These are phyloP conservation scores for Prunella himalayana DNA, from an alignment of 2,113 vertebrate species.

Conservation along the genomic window DNA sequence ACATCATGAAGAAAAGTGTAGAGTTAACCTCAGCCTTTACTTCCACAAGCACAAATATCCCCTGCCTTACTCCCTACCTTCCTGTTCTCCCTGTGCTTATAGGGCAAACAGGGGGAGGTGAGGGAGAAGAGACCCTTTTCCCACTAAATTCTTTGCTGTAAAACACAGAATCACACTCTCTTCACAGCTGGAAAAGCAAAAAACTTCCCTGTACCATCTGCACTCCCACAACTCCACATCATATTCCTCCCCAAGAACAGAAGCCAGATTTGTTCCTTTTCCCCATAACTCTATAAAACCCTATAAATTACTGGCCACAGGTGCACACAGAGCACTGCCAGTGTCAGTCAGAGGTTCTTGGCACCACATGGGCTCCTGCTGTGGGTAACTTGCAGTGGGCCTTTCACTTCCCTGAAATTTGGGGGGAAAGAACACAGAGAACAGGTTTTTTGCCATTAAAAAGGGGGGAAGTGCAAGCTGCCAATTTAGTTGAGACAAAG, in stretches of 20 bases:
- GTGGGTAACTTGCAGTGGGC: background rate
- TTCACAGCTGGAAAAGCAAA: background rate
- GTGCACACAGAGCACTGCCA: background rate
- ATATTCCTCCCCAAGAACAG: background rate
- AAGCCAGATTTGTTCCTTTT: background rate
- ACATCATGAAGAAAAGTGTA: background rate
- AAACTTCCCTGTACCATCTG: background rate
- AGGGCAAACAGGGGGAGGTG: background rate
- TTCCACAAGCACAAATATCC: background rate
- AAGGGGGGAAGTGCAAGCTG: background rate
- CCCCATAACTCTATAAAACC: background rate
- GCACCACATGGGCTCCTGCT: background rate
- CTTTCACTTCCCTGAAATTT: background rate
- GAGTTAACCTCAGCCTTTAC: background rate
- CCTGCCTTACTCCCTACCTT: background rate
- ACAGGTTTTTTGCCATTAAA: background rate
- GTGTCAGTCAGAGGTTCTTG: rapidly evolving
- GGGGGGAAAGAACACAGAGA: background rate
- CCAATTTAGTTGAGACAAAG: background rate
- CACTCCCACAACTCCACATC: background rate
- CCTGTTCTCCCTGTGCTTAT: background rate
- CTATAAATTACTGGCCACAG: background rate
- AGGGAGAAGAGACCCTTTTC: background rate
- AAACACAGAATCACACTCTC: background rate
- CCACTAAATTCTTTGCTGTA: background rate